phyloP scores from a whole-genome alignment of 2,797 vertebrate genomes.

The Acridotheres tristis region DNA sequence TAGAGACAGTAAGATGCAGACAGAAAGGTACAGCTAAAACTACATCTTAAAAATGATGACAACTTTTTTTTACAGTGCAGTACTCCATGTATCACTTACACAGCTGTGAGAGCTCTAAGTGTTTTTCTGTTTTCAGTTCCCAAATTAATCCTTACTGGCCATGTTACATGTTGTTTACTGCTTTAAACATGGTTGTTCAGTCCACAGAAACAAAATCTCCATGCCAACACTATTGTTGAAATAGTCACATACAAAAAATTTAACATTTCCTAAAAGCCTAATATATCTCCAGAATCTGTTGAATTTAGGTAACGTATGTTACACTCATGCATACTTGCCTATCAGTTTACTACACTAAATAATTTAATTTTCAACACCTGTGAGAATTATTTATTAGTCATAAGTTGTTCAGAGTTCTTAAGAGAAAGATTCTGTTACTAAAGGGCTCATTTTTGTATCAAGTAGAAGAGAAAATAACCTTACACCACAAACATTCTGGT shows the following conservation, averaged over 20 bases:
- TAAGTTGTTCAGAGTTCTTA: background rate
- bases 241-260: background rate
- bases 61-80: background rate
- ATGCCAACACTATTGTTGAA: background rate
- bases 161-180: background rate
- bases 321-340: background rate
- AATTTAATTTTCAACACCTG: constrained; percentile 8
- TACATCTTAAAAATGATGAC: background rate
- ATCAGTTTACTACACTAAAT: background rate
- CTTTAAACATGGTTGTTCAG: background rate
- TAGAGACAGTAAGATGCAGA: background rate
- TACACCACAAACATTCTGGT: background rate
- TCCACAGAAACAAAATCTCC: background rate
- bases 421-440: background rate
- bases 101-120: background rate
- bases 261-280: background rate
- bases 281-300: background rate
- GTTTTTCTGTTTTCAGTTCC: background rate
- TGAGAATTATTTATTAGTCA: constrained; percentile 9
- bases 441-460: constrained; percentile 10
- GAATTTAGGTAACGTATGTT: background rate
- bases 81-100: background rate
- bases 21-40: background rate
- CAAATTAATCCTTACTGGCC: background rate
- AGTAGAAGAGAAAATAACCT: background rate